Evolutionary conservation across 92 coral and sea anemone species (phyloP).

Genomic region (Heliopora coerulea): DNA sequence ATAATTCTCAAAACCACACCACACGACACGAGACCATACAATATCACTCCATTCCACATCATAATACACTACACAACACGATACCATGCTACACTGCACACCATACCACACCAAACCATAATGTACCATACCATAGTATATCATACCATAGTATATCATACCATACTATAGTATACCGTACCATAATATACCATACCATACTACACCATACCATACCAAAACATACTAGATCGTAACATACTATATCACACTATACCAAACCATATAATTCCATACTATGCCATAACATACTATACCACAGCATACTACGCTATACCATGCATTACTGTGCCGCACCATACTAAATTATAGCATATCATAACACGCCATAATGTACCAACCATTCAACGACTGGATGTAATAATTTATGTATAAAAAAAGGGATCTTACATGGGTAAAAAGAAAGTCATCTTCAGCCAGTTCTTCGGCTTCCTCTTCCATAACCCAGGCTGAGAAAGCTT

Average conservation of each 20-base stretch:
- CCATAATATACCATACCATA: neutral
- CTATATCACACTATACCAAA: neutral
- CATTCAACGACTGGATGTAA: too few relatives aligned
- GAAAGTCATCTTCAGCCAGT: conserved; percentile 52
- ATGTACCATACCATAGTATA: neutral
- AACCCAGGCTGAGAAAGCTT: conserved; percentile 89
- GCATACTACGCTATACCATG: too few relatives aligned
- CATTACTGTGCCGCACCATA: too few relatives aligned
- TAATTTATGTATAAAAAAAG: neutral
- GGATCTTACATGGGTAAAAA: conserved; percentile 67
- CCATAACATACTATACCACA: too few relatives aligned
- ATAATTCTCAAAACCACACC: too few relatives aligned
- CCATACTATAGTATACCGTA: neutral
- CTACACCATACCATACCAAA: neutral
- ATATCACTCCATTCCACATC: too few relatives aligned
- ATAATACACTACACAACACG: too few relatives aligned
- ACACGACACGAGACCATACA: too few relatives aligned
- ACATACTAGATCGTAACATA: neutral
- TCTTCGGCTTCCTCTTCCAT: conserved; percentile 71
- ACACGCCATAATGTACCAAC: too few relatives aligned
- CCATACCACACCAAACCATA: neutral
- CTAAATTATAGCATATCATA: too few relatives aligned
- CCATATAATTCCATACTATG: too few relatives aligned
- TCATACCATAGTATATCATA: neutral
- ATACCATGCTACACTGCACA: neutral